Evolutionary conservation across 2,888 invertebrate species (phyloP).

Genomic region (Keiferia lycopersicella): DNA sequence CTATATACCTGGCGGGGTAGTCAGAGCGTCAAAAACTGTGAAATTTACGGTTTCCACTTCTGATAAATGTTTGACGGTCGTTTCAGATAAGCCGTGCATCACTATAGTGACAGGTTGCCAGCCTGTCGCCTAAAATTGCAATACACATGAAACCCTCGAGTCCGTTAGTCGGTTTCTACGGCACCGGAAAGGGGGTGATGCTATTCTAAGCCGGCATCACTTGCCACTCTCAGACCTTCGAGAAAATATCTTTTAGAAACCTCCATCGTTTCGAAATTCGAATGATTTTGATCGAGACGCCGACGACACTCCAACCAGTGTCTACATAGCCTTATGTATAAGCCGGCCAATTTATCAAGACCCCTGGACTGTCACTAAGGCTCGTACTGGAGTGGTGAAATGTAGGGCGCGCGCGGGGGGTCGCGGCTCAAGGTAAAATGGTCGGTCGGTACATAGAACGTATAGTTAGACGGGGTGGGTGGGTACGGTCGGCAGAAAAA

Average conservation of each 20-base stretch:
- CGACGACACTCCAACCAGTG: conserved; percentile 73
- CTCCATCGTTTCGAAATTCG: conserved; percentile 63
- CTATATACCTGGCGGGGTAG: too few species aligned
- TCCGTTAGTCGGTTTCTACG: too few species aligned
- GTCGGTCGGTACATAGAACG: conserved; percentile 76
- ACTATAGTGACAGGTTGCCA: too few species aligned
- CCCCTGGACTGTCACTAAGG: conserved; percentile 57
- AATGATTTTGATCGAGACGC: conserved; percentile 75
- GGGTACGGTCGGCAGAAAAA: conserved; percentile 57
- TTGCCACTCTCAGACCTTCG: too few species aligned
- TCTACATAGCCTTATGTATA: conserved; percentile 67
- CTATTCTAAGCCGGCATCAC: too few species aligned
- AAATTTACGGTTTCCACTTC: too few species aligned
- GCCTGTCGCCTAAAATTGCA: too few species aligned
- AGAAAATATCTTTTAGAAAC: conserved; percentile 37
- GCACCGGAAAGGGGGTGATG: too few species aligned
- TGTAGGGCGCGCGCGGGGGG: conserved; percentile 52
- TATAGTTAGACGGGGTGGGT: conserved; percentile 71
- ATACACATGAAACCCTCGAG: too few species aligned
- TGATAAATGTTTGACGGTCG: too few species aligned
- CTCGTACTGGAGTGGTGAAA: conserved; percentile 47
- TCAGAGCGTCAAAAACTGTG: too few species aligned
- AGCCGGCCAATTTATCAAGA: conserved; percentile 48
- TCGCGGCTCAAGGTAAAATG: conserved; percentile 58
- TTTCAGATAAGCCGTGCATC: too few species aligned